Conservation (phyloP, 2,797 vertebrate species). For the Chaetophractus vellerosus region DNA sequence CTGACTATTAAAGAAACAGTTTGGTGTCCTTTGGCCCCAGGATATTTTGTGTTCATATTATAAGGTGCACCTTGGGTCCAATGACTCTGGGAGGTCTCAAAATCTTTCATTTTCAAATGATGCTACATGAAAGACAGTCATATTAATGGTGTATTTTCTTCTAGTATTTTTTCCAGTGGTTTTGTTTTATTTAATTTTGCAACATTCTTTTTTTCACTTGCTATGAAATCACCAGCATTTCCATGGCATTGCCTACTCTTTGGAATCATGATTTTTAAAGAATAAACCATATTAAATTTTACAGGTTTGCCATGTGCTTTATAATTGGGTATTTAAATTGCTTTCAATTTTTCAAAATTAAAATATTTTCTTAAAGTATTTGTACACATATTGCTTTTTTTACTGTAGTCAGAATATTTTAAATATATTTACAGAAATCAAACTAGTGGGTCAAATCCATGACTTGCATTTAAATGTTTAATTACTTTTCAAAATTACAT, state of each 20-base stretch:
- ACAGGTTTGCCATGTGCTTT: not conserved
- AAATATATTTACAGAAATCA: conserved; percentile 1
- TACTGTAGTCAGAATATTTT: not conserved
- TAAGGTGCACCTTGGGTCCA: not conserved
- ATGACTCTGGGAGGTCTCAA: not conserved
- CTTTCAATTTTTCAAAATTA: conserved; percentile 25
- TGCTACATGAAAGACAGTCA: not conserved
- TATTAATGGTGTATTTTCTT: conserved; percentile 15
- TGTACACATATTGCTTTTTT: not conserved
- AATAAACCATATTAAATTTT: conserved; percentile 26
- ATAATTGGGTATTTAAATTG: conserved; percentile 16
- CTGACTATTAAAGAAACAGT: not conserved
- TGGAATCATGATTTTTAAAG: not conserved
- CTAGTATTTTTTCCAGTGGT: not conserved
- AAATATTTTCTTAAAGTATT: not conserved
- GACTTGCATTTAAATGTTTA: not conserved
- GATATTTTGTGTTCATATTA: not conserved
- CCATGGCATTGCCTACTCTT: not conserved
- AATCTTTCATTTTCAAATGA: conserved; percentile 19
- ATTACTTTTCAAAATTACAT: not conserved
- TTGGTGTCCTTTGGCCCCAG: not conserved
- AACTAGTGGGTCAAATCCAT: not conserved
- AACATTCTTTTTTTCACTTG: not conserved
- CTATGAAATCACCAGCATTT: not conserved
- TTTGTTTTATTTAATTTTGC: conserved; percentile 15